A percentile compares a stretch with the other conserved stretches of the same genome.
Conservation (phyloP, 2,888 invertebrate species). For the Lasioglossum marginatum region DNA sequence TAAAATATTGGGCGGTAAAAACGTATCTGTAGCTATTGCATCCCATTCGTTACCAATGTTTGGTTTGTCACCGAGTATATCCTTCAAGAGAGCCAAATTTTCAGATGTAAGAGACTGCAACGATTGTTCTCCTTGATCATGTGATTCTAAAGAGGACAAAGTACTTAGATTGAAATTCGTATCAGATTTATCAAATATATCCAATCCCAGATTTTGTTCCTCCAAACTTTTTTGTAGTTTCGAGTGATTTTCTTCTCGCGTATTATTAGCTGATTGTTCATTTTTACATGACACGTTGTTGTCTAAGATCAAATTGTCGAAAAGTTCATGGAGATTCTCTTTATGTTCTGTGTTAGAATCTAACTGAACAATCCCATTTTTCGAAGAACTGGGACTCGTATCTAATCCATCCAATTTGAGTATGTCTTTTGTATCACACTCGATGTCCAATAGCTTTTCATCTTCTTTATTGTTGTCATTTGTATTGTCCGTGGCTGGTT, state of each 20-base stretch:
- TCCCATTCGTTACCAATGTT: slow-evolving; percentile 75
- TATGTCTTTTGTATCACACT: slow-evolving; percentile 59
- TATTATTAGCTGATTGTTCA: slow-evolving; percentile 39
- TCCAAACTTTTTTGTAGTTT: slow-evolving; percentile 73
- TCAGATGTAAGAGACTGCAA: slow-evolving; percentile 77
- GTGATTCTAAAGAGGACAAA: slow-evolving; percentile 60
- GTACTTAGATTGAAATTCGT: slow-evolving; percentile 69
- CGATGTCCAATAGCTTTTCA: slow-evolving; percentile 77
- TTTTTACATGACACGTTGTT: slow-evolving; percentile 47
- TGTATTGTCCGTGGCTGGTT: slow-evolving; percentile 55
- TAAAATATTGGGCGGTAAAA: slow-evolving; percentile 80
- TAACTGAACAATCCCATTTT: slow-evolving; percentile 52
- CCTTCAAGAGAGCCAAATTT: slow-evolving; percentile 78
- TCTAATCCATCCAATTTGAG: slow-evolving; percentile 57
- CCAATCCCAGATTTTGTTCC: slow-evolving; percentile 74
- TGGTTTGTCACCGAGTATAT: slow-evolving; percentile 74
- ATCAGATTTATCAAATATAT: slow-evolving; percentile 73
- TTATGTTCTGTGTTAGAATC: slow-evolving; percentile 47
- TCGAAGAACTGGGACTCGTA: slow-evolving; percentile 38
- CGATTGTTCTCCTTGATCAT: slow-evolving; percentile 64
- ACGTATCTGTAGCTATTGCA: slow-evolving; percentile 76
- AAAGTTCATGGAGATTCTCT: slow-evolving; percentile 74
- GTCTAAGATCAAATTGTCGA: slow-evolving; percentile 67
- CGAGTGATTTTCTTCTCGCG: slow-evolving; percentile 43
- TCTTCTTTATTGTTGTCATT: slow-evolving; percentile 54